These are phyloP conservation scores for Rapana venosa DNA, from an alignment of 2,888 invertebrate genomes.

Conservation along the genomic window DNA sequence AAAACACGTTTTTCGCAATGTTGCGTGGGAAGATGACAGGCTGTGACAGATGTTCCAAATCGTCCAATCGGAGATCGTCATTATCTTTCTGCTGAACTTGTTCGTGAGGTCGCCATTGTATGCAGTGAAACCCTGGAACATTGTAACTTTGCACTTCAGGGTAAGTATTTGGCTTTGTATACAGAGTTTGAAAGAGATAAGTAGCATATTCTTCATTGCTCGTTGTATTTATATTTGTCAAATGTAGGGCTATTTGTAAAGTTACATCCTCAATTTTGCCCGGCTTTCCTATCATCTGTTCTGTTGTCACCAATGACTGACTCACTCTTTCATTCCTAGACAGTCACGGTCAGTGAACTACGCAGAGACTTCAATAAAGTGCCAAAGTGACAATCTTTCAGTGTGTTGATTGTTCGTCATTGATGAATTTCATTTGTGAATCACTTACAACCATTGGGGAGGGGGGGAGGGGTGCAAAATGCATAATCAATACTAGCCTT, in stretches of 20 bases:
- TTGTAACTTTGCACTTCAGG: neutral
- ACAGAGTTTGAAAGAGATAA: neutral
- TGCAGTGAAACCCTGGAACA: neutral
- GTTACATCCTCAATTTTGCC: neutral
- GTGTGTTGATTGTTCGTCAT: no score
- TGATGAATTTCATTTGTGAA: no score
- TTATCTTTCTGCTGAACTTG: neutral
- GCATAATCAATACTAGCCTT: no score
- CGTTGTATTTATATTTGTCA: neutral
- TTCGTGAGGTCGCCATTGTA: constrained; percentile 27
- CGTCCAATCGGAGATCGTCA: constrained; percentile 12
- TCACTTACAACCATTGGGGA: no score
- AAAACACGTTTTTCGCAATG: neutral
- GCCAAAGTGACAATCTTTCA: no score
- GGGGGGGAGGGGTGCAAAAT: no score
- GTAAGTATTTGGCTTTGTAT: neutral
- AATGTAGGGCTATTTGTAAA: neutral
- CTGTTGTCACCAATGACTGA: neutral
- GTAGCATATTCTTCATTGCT: neutral
- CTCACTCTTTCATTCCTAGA: neutral
- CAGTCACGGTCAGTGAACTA: no score
- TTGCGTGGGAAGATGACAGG: constrained; percentile 27
- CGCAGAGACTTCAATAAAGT: no score
- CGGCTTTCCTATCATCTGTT: neutral
- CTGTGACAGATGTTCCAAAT: constrained; percentile 30